Evolutionary conservation across 2,797 vertebrate genomes (phyloP).

Genomic region (Labeo calbasu): DNA sequence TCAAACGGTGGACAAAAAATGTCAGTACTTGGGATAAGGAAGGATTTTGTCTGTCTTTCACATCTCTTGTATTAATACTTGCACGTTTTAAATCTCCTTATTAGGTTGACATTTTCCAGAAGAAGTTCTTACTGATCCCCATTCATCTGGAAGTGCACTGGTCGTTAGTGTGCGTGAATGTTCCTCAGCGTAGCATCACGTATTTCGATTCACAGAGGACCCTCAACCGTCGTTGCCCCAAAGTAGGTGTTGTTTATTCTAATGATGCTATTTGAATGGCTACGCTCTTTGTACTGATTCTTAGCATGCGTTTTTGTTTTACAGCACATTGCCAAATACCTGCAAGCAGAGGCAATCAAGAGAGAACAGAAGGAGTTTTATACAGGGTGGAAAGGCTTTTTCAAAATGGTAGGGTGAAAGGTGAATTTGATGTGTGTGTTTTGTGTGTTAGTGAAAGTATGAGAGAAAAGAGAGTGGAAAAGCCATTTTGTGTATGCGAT

Average conservation of each 20-base stretch:
- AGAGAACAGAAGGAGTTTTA: slow-evolving; percentile 86
- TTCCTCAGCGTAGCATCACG: slow-evolving; percentile 82
- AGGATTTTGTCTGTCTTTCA: background rate
- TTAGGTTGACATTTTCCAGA: slow-evolving; percentile 93
- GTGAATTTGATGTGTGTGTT: slow-evolving; percentile 3
- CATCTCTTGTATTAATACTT: background rate
- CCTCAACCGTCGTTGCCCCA: slow-evolving; percentile 91
- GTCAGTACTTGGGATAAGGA: slow-evolving; percentile 72
- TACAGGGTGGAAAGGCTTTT: slow-evolving; percentile 88
- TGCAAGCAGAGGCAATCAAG: slow-evolving; percentile 91
- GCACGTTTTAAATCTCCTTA: background rate
- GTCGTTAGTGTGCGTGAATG: slow-evolving; percentile 92
- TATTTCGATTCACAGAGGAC: slow-evolving; percentile 96
- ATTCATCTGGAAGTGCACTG: slow-evolving; percentile 95
- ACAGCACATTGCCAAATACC: slow-evolving; percentile 93
- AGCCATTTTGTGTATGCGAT: background rate
- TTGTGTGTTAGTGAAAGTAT: background rate
- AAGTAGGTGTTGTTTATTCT: slow-evolving; percentile 72
- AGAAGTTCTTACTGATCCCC: slow-evolving; percentile 89
- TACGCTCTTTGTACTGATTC: background rate
- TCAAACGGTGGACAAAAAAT: slow-evolving; percentile 96
- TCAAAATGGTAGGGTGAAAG: slow-evolving; percentile 86
- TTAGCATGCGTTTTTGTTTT: slow-evolving; percentile 1
- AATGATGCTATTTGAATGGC: background rate
- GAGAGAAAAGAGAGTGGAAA: background rate